Evolutionary conservation across 1,140 invertebrate species (phyloP).

Genomic region (Heterodera schachtii): DNA sequence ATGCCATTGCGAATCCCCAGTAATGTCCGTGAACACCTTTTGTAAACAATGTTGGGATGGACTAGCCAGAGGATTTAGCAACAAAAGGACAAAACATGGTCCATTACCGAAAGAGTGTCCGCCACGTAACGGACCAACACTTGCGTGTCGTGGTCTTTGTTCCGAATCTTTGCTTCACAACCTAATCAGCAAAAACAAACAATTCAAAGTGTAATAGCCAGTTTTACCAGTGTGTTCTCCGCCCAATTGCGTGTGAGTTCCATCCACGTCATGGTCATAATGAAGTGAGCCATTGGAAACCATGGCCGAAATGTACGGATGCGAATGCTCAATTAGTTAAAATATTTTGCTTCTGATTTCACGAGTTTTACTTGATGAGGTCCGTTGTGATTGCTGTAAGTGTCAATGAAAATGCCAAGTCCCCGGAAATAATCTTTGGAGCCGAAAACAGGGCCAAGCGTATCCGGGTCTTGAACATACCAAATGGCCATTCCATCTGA

Average conservation of each 20-base stretch:
- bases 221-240: conserved; percentile 56
- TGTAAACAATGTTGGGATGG: too few species aligned
- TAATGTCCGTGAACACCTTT: conserved; percentile 67
- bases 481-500: conserved; percentile 93
- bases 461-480: conserved; percentile 89
- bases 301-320: conserved; percentile 98
- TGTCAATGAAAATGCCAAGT: conserved; percentile 90
- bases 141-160: conserved; percentile 86
- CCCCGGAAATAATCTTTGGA: conserved; percentile 89
- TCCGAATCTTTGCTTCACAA: conserved; percentile 82
- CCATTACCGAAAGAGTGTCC: conserved; percentile 78
- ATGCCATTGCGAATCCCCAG: conserved; percentile 88
- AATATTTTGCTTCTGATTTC: not conserved
- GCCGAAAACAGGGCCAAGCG: conserved; percentile 83
- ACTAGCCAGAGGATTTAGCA: too few species aligned
- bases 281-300: conserved; percentile 90
- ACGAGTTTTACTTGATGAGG: conserved; percentile 81
- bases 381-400: conserved; percentile 99
- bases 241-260: conserved; percentile 89
- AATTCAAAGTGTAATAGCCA: not conserved
- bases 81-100: conserved; percentile 16
- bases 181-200: conserved; percentile 30
- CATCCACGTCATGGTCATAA: conserved; percentile 97
- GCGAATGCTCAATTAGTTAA: conserved; percentile 78
- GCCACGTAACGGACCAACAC: conserved; percentile 87